These are phyloP conservation scores for Euphonia xanthogaster DNA, from an alignment of 2,797 vertebrate species.

Conservation along the genomic window DNA sequence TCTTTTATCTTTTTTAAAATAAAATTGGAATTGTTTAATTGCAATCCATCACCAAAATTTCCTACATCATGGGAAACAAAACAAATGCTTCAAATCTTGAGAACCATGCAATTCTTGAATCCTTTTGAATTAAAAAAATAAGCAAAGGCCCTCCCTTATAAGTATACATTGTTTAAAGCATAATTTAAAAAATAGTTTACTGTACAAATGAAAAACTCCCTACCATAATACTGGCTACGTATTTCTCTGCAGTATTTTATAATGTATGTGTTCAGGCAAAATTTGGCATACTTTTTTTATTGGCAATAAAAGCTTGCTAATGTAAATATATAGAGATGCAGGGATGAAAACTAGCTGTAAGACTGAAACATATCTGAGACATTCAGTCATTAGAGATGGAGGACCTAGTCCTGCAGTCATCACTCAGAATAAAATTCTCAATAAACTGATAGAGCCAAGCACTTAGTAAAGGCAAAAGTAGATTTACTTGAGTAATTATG, in stretches of 20 bases:
- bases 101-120: background rate
- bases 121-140: background rate
- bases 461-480: background rate
- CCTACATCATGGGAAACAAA: background rate
- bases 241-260: slow-evolving; percentile 2
- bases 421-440: background rate
- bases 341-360: background rate
- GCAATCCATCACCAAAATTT: background rate
- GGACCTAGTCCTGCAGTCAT: background rate
- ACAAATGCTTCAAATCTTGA: background rate
- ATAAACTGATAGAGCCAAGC: background rate
- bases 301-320: background rate
- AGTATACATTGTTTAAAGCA: background rate
- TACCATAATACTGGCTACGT: background rate
- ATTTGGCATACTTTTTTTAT: background rate
- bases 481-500: background rate
- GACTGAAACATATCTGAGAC: background rate
- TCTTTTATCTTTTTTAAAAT: background rate
- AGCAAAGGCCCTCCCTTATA: background rate
- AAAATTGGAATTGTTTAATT: background rate
- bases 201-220: background rate
- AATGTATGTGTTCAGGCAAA: background rate
- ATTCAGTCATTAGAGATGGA: background rate
- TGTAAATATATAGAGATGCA: background rate
- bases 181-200: background rate